Conservation (phyloP, 2,888 invertebrate species). For the Apotomis betuletana region DNA sequence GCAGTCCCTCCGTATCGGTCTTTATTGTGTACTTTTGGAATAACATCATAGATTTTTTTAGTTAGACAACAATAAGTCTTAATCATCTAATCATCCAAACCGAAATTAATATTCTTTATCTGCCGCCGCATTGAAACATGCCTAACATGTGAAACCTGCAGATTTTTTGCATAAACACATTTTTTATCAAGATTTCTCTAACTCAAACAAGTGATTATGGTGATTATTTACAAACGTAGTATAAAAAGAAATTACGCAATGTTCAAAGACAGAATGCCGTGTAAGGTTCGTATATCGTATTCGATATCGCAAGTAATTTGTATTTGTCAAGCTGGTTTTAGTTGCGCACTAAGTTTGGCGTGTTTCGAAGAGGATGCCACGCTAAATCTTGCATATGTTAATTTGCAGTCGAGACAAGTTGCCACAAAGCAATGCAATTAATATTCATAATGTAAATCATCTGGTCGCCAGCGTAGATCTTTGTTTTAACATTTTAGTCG, state of each 20-base stretch:
- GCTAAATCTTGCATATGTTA: slow-evolving; percentile 20
- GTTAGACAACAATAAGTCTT: too few species aligned
- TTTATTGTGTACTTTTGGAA: too few species aligned
- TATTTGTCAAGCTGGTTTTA: slow-evolving; percentile 35
- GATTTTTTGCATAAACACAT: slow-evolving; percentile 24
- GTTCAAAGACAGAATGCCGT: slow-evolving; percentile 19
- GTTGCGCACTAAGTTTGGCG: slow-evolving; percentile 21
- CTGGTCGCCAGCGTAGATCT: neutral
- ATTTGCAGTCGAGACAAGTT: neutral
- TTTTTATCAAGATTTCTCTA: slow-evolving; percentile 30
- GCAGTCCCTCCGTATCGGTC: too few species aligned
- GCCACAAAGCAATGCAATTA: neutral
- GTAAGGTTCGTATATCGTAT: slow-evolving; percentile 17
- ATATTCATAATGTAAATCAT: slow-evolving; percentile 4
- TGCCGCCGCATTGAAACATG: neutral
- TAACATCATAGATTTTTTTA: too few species aligned
- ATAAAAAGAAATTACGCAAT: slow-evolving; percentile 31
- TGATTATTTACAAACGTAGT: slow-evolving; percentile 26
- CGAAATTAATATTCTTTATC: slow-evolving; percentile 13
- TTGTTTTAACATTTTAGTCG: neutral
- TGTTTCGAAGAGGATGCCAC: slow-evolving; percentile 22
- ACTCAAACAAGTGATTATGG: slow-evolving; percentile 17
- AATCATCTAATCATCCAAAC: too few species aligned
- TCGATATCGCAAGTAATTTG: slow-evolving; percentile 28
- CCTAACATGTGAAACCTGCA: neutral